Evolutionary conservation across 2,888 invertebrate genomes (phyloP).

Genomic region (Thereva nobilitata): DNA sequence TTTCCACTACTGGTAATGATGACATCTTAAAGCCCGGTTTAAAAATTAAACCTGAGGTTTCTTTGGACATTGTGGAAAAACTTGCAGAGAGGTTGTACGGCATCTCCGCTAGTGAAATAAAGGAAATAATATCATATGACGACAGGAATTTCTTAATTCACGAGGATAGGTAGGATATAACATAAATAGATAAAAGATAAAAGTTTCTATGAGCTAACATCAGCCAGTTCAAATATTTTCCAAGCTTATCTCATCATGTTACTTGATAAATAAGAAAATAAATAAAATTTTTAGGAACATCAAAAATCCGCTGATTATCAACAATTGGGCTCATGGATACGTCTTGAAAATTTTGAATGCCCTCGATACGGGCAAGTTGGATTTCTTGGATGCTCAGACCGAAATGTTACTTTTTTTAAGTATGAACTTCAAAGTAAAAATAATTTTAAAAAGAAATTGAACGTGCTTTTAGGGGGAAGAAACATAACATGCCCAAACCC

Average conservation of each 20-base stretch:
- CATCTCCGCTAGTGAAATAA: constrained; percentile 51
- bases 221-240: neutral
- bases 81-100: constrained; percentile 55
- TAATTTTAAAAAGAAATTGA: neutral
- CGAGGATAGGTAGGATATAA: constrained; percentile 54
- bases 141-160: constrained; percentile 56
- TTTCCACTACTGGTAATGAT: neutral
- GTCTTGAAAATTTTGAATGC: constrained; percentile 84
- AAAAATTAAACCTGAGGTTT: constrained; percentile 53
- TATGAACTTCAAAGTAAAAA: constrained; percentile 55
- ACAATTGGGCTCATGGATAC: constrained; percentile 66
- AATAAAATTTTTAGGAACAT: constrained; percentile 55
- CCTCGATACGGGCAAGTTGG: constrained; percentile 72
- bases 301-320: constrained; percentile 65
- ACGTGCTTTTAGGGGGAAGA: constrained; percentile 60
- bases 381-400: constrained; percentile 75
- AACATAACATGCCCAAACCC: constrained; percentile 72
- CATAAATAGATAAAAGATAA: neutral
- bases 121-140: constrained; percentile 56
- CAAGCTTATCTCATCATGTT: neutral
- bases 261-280: constrained; percentile 1
- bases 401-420: constrained; percentile 72
- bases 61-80: constrained; percentile 50
- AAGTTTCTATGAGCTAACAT: neutral
- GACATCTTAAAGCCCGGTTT: constrained; percentile 53